A percentile compares a stretch with the other conserved stretches of the same genome.
Evolutionary conservation across 2,797 vertebrate species (phyloP).

Genomic region (Sebastes minor): DNA sequence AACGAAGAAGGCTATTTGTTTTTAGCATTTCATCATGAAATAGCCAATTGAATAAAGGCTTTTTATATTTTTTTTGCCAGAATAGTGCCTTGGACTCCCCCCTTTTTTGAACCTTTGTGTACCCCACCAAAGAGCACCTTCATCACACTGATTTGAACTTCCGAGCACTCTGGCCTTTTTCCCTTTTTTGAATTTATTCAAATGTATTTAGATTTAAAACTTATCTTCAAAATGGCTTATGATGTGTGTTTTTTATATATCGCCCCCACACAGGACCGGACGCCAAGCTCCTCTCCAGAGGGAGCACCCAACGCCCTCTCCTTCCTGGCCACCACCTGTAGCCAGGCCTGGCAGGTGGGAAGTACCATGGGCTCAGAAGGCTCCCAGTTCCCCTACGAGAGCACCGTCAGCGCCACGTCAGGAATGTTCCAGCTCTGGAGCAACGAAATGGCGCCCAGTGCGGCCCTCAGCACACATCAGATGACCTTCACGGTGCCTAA

Average conservation of each 20-base stretch:
- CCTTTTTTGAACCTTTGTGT: too few relatives aligned
- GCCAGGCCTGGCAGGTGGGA: slow-evolving; percentile 84
- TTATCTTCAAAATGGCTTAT: not conserved
- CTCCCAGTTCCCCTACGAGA: slow-evolving; percentile 83
- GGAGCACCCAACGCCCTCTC: slow-evolving; percentile 80
- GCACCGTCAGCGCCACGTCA: slow-evolving; percentile 79
- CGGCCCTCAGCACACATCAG: slow-evolving; percentile 83
- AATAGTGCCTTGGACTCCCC: too few relatives aligned
- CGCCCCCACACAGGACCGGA: slow-evolving; percentile 79
- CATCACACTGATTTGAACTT: too few relatives aligned
- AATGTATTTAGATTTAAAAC: not conserved
- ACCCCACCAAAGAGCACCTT: too few relatives aligned
- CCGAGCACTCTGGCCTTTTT: too few relatives aligned
- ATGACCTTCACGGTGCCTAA: slow-evolving; percentile 88
- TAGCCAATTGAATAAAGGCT: too few relatives aligned
- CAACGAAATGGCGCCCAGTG: slow-evolving; percentile 83
- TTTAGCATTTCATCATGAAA: too few relatives aligned
- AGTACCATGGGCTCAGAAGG: slow-evolving; percentile 74
- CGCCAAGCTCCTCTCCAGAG: slow-evolving; percentile 86
- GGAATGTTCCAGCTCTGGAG: slow-evolving; percentile 91
- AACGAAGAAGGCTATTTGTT: too few relatives aligned
- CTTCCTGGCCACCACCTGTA: slow-evolving; percentile 86
- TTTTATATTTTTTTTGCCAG: too few relatives aligned
- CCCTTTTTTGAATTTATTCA: too few relatives aligned
- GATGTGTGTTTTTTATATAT: slow-evolving; percentile 3